Percentiles rank a stretch among this genome's conserved stretches.
Evolutionary conservation across 2,888 invertebrate species (phyloP).

Genomic region (Rosalia funebris): DNA sequence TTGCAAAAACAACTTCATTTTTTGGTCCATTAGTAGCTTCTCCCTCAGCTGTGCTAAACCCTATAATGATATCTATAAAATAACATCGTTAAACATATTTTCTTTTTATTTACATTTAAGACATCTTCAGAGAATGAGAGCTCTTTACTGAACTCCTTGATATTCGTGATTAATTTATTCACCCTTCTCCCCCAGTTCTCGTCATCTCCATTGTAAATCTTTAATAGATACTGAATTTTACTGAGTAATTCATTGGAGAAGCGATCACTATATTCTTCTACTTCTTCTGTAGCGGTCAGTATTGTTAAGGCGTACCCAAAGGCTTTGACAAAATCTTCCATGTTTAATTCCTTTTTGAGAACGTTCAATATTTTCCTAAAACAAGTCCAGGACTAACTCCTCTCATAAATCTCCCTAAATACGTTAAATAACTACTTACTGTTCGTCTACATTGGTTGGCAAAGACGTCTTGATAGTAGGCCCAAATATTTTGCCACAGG

Average conservation of each 20-base stretch:
- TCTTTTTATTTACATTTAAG: conserved; percentile 5
- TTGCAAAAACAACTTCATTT: background rate
- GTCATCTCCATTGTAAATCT: background rate
- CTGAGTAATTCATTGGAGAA: background rate
- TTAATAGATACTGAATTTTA: conserved; percentile 3
- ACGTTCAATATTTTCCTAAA: background rate
- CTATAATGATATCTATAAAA: background rate
- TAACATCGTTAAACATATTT: background rate
- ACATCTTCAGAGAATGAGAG: conserved; percentile 1
- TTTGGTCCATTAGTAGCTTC: background rate
- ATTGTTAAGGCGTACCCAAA: conserved; percentile 2
- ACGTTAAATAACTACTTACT: background rate
- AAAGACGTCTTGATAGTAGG: background rate
- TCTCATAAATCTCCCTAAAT: background rate
- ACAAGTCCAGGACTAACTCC: background rate
- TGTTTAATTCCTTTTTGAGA: conserved; percentile 2
- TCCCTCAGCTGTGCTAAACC: conserved; percentile 4
- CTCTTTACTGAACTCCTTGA: conserved; percentile 13
- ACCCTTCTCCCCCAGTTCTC: conserved; percentile 9
- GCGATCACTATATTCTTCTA: background rate
- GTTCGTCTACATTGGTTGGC: conserved; percentile 1
- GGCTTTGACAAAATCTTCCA: conserved; percentile 11
- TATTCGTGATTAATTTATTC: conserved; percentile 8
- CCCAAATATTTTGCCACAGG: conserved; percentile 9
- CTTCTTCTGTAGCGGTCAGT: background rate